phyloP scores from a whole-genome alignment of 2,797 vertebrate genomes.

The Stomatorhinus walkeri region DNA sequence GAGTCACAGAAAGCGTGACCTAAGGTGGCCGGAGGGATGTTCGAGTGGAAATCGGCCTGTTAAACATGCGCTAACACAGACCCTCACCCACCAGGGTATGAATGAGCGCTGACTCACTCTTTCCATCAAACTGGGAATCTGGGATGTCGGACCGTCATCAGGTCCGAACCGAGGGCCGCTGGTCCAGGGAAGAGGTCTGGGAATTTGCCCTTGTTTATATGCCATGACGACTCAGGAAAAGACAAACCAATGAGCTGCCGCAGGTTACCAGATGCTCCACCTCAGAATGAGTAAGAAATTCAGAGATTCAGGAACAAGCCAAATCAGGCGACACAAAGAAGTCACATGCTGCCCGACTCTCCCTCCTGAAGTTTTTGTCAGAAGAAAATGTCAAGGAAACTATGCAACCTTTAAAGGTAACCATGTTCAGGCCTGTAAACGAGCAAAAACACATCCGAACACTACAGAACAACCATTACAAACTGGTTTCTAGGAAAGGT shows the following conservation, averaged over 20 bases:
- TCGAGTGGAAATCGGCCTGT: slow-evolving; percentile 30
- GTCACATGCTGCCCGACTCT: background rate
- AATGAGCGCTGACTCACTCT: slow-evolving; percentile 28
- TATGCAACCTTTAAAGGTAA: background rate
- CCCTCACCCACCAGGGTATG: background rate
- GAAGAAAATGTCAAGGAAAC: background rate
- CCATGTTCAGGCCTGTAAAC: background rate
- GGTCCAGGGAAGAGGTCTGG: background rate
- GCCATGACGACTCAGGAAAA: background rate
- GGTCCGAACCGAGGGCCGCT: background rate
- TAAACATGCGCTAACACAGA: slow-evolving; percentile 28
- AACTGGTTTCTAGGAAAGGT: background rate
- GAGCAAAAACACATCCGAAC: background rate
- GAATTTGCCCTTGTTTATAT: background rate
- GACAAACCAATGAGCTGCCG: background rate
- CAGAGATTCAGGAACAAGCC: background rate
- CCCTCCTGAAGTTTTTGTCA: background rate
- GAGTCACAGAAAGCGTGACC: slow-evolving; percentile 27
- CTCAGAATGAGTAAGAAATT: background rate
- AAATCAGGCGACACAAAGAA: background rate
- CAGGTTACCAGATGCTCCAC: background rate
- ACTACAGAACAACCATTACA: background rate
- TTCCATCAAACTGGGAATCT: slow-evolving; percentile 31
- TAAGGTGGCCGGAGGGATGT: slow-evolving; percentile 22
- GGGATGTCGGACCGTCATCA: background rate